phyloP scores from a whole-genome alignment of 1,140 invertebrate genomes.

The Polypedilum pembai region DNA sequence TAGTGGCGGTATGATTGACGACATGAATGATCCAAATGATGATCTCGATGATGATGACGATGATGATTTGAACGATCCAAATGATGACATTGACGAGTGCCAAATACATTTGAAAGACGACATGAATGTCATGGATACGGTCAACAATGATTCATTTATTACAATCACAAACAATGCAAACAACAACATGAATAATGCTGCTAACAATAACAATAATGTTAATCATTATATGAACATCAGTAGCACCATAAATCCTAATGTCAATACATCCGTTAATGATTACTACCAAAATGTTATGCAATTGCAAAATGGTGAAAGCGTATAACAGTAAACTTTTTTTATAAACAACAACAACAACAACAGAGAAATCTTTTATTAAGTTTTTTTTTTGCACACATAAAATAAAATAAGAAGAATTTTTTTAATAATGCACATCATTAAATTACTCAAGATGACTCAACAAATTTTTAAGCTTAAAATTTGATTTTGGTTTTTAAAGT shows the following conservation, averaged over 20 bases:
- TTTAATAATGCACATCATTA: too few relatives aligned
- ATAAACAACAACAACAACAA: neutral
- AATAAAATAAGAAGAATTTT: too few relatives aligned
- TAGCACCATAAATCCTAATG: constrained; percentile 14
- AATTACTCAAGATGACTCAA: too few relatives aligned
- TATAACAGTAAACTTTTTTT: constrained; percentile 36
- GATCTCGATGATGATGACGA: constrained; percentile 39
- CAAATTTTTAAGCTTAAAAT: too few relatives aligned
- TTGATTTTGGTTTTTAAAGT: too few relatives aligned
- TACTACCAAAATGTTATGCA: constrained; percentile 43
- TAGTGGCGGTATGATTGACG: constrained; percentile 34
- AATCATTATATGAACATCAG: constrained; percentile 23
- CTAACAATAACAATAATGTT: neutral
- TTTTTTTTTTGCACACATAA: too few relatives aligned
- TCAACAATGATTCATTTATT: neutral
- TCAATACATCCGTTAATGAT: constrained; percentile 34
- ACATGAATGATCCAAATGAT: constrained; percentile 19
- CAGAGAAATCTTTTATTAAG: neutral
- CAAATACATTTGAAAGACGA: constrained; percentile 21
- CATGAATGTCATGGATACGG: constrained; percentile 14
- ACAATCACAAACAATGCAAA: neutral
- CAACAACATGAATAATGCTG: constrained; percentile 2
- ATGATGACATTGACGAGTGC: constrained; percentile 33
- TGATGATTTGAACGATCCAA: constrained; percentile 34
- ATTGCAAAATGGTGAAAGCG: constrained; percentile 43